phyloP scores from a whole-genome alignment of 2,888 invertebrate genomes.

The Athalia rosae region DNA sequence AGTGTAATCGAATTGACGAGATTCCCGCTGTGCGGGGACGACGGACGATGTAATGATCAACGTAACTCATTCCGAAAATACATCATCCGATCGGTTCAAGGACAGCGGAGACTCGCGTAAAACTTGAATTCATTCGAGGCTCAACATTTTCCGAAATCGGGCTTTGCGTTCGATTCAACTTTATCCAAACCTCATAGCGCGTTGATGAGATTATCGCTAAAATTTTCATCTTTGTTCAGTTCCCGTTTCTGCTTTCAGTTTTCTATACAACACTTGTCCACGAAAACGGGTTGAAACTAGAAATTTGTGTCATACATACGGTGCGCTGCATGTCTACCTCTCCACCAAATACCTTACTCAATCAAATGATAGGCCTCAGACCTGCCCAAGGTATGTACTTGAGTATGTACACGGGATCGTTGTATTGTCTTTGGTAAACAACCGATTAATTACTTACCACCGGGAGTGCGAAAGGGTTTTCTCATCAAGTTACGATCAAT shows the following conservation, averaged over 20 bases:
- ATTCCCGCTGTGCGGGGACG: background rate
- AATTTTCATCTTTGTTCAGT: background rate
- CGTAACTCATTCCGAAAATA: background rate
- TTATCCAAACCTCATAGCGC: background rate
- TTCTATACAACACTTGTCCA: constrained; percentile 12
- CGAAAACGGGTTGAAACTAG: constrained; percentile 24
- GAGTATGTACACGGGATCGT: constrained; percentile 27
- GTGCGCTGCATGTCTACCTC: background rate
- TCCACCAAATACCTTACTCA: constrained; percentile 17
- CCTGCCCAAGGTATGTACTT: constrained; percentile 11
- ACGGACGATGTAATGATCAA: background rate
- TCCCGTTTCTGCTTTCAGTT: background rate
- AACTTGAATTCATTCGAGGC: background rate
- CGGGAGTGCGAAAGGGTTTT: constrained; percentile 23
- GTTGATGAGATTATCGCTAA: background rate
- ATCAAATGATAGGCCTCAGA: constrained; percentile 45
- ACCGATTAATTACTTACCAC: constrained; percentile 37
- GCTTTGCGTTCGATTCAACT: no score
- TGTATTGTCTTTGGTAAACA: constrained; percentile 41
- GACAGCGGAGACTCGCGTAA: background rate
- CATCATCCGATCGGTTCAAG: no score
- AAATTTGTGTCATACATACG: constrained; percentile 15
- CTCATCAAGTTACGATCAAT: constrained; percentile 43
- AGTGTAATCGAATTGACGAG: constrained; percentile 14
- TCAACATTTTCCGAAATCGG: background rate